Evolutionary conservation across 2,113 vertebrate genomes (phyloP), one percentile per base, ranked within the genome.

Genomic region (Narcine bancroftii): DNA sequence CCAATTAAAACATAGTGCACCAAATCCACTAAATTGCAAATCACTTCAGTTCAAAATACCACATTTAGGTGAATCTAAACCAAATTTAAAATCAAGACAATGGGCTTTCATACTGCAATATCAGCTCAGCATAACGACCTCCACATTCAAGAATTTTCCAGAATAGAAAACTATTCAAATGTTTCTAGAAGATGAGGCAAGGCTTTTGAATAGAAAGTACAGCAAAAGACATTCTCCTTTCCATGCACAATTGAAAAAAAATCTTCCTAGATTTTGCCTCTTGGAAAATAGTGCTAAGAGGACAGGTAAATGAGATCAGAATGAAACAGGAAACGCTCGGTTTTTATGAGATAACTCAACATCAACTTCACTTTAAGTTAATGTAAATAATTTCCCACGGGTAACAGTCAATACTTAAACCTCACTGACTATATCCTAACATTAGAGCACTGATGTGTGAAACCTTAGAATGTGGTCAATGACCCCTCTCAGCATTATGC

Each of bases 331-430:
- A 91, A 69, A 69, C 89, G 36, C 53, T 87, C 53, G 60, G 36
- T 60, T 87, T 60, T 69, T 45, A 91, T 42, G 45, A 69, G 63
- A 66, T 45, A 69, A 91, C 45, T 15, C 39, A 45, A 66, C 60
- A 91, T 66, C 69, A 17, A 91, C 63, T 66, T 87, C 81, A 81
- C 77, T 81, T 81, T 56, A 91, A 91, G 39, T 91, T 91, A 91
- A 42, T 71, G 66, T 65, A 91, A 69, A 69, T 65, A 10, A 91
- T 91, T 69, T 69, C 24, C 47, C 65, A 33, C 24, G 47, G 26
- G 63, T 33, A 24, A 15, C 15, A 42, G 65, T 13, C 60, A 65
- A 71, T 42, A 69, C 65, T 71, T 91, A 42, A 65, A 66, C 17
- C 66, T 69, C 66, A 69, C 4, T 69, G 63, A 69, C 65, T 39